Base-by-base conservation (phyloP, 2,797 vertebrate genomes). In the Thunnus albacares region DNA sequence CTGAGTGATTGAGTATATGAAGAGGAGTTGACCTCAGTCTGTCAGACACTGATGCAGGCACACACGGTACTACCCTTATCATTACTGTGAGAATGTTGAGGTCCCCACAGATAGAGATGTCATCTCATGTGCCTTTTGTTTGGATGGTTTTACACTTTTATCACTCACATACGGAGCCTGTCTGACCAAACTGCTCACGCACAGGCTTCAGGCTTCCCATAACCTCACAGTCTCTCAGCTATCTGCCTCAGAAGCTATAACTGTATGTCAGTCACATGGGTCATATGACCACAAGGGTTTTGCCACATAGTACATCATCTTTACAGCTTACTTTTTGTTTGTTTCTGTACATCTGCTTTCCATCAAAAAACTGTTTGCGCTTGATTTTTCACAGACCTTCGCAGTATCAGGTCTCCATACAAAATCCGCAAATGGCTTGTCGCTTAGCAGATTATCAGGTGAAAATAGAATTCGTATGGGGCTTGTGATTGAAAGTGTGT, bases 41-140 rank as follows among this genome's bases (percentile, higher is more conserved):
- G 67, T 51, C 52, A 80, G 71, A 85, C 71, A 62, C 59, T 82
- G 81, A 81, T 77, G 69, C 84, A 79, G 81, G 41, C 69, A 75
- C 56, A 49, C 68, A 84, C 61, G 62, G 65, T 71, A 82, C 63
- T 26, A 2, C 41, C 22, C 79, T 92, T 90, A 91, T 93, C 90
- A 82, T 88, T 73, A 75, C 1, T 77, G 75, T 81, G 83, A 79
- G 89, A 90, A 88, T 87, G 77, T 58, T 5, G 35, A 75, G 57
- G 82, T 87, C 76, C 73, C 77, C 71, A 61, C 76, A 84, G 79
- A 87, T 67, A 89, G 73, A 90, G 89, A 90, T 92, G 86, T 73
- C 74, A 93, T 92, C 85, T 92, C 81, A 78, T 79, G 18, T 75
- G 69, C 53, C 78, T 87, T 91, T 88, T 90, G 91, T 92, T 90